These are phyloP conservation scores for Tribolium freemani DNA, from an alignment of 2,888 invertebrate genomes.

Conservation along the genomic window DNA sequence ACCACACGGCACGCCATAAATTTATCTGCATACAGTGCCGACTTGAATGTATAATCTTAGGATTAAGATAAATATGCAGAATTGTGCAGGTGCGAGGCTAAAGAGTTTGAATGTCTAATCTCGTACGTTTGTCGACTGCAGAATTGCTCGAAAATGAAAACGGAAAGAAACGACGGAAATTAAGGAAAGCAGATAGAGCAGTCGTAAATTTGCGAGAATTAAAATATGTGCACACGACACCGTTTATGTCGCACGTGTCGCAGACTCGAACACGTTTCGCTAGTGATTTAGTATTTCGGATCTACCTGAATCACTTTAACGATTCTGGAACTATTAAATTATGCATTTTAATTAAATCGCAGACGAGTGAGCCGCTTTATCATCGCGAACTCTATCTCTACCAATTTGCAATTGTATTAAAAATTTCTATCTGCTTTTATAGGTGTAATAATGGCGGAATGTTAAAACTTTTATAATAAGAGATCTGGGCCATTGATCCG, in stretches of 20 bases:
- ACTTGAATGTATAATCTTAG: conserved; percentile 30
- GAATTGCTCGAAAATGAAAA: conserved; percentile 49
- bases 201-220: conserved; percentile 52
- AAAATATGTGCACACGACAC: conserved; percentile 54
- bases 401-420: too few relatives aligned
- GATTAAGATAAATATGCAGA: conserved; percentile 36
- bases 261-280: conserved; percentile 51
- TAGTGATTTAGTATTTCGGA: conserved; percentile 33
- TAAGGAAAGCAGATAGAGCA: conserved; percentile 53
- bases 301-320: conserved; percentile 24
- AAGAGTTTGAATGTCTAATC: conserved; percentile 24
- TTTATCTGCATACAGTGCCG: conserved; percentile 36
- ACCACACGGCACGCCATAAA: conserved; percentile 46
- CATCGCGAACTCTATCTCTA: not conserved
- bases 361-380: not conserved
- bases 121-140: conserved; percentile 21
- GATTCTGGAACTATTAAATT: conserved; percentile 12
- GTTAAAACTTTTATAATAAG: not conserved
- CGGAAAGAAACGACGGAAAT: conserved; percentile 55
- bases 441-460: not conserved
- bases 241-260: conserved; percentile 53
- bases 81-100: conserved; percentile 18
- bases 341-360: conserved; percentile 32
- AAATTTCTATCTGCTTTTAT: too few relatives aligned
- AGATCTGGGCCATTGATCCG: not conserved